A percentile compares a stretch with the other conserved stretches of the same genome.
Evolutionary conservation across 2,113 vertebrate genomes (phyloP).

Genomic region (Riparia riparia): DNA sequence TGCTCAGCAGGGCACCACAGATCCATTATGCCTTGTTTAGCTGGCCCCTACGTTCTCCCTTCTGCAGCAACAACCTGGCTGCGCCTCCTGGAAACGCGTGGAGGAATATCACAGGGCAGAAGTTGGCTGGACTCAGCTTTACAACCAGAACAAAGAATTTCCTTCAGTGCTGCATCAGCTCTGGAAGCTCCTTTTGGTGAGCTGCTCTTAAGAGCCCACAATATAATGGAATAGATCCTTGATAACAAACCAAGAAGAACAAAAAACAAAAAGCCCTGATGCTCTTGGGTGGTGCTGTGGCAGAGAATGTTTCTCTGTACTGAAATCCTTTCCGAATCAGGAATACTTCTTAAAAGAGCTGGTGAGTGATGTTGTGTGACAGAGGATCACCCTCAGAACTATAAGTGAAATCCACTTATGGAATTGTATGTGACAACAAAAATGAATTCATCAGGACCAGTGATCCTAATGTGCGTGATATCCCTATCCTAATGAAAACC

Average conservation of each 20-base stretch:
- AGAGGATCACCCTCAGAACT: slow-evolving; percentile 36
- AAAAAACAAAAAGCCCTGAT: fast-evolving
- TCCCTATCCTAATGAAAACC: slow-evolving; percentile 57
- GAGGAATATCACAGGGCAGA: not conserved
- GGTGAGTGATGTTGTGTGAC: slow-evolving; percentile 7
- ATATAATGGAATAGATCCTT: not conserved
- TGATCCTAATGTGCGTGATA: slow-evolving; percentile 39
- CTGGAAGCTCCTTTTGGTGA: not conserved
- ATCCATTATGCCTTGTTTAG: not conserved
- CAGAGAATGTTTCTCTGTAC: not conserved
- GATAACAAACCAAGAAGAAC: not conserved
- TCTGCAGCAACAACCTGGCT: not conserved
- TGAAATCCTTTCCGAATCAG: not conserved
- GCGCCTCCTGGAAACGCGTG: not conserved
- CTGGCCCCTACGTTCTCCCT: not conserved
- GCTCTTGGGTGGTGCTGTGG: fast-evolving
- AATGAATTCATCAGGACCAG: slow-evolving; percentile 61
- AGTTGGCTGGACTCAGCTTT: not conserved
- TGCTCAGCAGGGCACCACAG: slow-evolving; percentile 9
- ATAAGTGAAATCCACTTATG: slow-evolving; percentile 17
- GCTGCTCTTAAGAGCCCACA: not conserved
- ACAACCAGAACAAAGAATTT: not conserved
- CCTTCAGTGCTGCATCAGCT: not conserved
- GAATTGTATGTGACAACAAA: slow-evolving; percentile 59
- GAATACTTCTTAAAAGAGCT: not conserved